A percentile compares a stretch with the other conserved stretches of the same genome.
Conservation (phyloP, 2,797 vertebrate genomes). For the Sarcoramphus papa region DNA sequence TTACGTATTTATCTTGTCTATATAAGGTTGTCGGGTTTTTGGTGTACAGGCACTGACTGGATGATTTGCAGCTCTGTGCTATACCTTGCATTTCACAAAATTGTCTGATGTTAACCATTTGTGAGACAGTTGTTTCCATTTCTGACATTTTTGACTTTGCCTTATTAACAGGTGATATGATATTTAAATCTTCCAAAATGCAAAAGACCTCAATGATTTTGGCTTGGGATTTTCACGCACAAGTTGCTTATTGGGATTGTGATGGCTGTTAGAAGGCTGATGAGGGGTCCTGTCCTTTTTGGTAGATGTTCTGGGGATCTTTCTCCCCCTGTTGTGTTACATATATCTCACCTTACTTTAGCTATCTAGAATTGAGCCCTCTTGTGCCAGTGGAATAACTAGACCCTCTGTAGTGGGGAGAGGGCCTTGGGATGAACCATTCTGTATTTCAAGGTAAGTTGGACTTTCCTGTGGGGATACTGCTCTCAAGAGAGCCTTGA, state of each 20-base stretch:
- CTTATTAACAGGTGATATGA: not conserved
- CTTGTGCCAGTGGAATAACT: not conserved
- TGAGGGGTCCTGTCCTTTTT: not conserved
- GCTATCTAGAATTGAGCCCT: not conserved
- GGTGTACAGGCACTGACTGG: not conserved
- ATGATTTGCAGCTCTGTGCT: not conserved
- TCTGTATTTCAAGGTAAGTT: not conserved
- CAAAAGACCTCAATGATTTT: not conserved
- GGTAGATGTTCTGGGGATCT: not conserved
- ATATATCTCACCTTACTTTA: not conserved
- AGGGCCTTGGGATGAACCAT: not conserved
- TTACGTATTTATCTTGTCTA: not conserved
- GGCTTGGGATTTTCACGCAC: not conserved
- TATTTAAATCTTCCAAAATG: not conserved
- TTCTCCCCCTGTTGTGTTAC: not conserved
- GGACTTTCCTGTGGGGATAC: not conserved
- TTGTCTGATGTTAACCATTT: not conserved
- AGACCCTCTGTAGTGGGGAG: not conserved
- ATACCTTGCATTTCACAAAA: not conserved
- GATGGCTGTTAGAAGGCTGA: not conserved
- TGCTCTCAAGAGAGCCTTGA: not conserved
- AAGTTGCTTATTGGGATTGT: not conserved
- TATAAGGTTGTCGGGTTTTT: not conserved
- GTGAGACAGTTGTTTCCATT: not conserved
- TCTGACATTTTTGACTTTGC: not conserved